phyloP scores from a whole-genome alignment of 2,797 vertebrate genomes.

The Macropodus opercularis region DNA sequence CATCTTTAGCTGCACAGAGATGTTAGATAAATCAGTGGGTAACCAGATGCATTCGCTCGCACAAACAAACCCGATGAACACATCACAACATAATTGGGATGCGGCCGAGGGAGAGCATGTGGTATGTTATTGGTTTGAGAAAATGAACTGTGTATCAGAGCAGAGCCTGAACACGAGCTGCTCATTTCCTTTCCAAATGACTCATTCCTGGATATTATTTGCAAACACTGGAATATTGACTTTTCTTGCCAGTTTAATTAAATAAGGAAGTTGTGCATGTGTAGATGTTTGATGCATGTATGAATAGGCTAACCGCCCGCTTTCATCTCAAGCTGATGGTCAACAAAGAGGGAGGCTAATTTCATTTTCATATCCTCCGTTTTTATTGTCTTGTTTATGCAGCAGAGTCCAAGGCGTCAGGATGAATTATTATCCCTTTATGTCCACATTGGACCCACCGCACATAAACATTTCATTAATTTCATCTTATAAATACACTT shows the following conservation, averaged over 20 bases:
- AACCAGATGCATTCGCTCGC: slow-evolving; percentile 15
- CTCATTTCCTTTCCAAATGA: slow-evolving; percentile 18
- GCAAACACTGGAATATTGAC: slow-evolving; percentile 9
- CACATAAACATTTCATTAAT: slow-evolving; percentile 69
- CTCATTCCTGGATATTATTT: slow-evolving; percentile 15
- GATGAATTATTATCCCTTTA: slow-evolving; percentile 55
- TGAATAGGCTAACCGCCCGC: slow-evolving; percentile 4
- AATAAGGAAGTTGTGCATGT: slow-evolving; percentile 24
- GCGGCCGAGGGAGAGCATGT: slow-evolving; percentile 10
- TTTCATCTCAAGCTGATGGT: slow-evolving; percentile 50
- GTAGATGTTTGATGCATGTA: slow-evolving; percentile 28
- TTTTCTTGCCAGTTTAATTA: slow-evolving; percentile 38
- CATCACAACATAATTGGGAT: slow-evolving; percentile 20
- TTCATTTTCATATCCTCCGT: slow-evolving; percentile 54
- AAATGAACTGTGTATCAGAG: slow-evolving; percentile 19
- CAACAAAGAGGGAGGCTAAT: slow-evolving; percentile 47
- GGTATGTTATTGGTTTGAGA: slow-evolving; percentile 19
- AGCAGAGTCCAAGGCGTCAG: slow-evolving; percentile 24
- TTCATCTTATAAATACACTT: slow-evolving; percentile 47
- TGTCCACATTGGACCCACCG: slow-evolving; percentile 35
- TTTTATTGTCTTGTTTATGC: slow-evolving; percentile 55
- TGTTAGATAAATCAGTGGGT: not conserved
- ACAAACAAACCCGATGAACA: slow-evolving; percentile 30
- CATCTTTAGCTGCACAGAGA: not conserved
- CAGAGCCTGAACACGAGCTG: slow-evolving; percentile 1